Evolutionary conservation across 2,888 invertebrate genomes (phyloP), one percentile per base, ranked within the genome.

Genomic region (Leptura quadrifasciata): DNA sequence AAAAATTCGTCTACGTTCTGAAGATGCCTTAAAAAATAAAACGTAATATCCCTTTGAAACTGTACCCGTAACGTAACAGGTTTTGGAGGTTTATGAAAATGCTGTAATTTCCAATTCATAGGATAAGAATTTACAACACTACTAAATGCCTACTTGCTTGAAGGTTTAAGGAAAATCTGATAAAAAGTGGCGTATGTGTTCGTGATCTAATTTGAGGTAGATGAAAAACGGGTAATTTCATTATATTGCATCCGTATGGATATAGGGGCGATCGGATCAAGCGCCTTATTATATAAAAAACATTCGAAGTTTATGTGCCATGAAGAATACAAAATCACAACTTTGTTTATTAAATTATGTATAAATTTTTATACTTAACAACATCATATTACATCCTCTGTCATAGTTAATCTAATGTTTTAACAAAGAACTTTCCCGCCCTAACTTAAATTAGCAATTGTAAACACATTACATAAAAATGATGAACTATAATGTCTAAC

Each of bases 131-230:
- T 82, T 77, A 77, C 74, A 79, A 78, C 75, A 76, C 74, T 74
- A 65, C 74, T 70, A 75, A 80, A 79, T 79, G 74, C 35, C 60
- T 65, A 57, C 35, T 39, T 71, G 55, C 70, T 69, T 55, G 65
- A 78, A 63, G 64, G 75, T 31, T 71, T 75, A 74, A 70, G 18
- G 74, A 72, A 73, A 76, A 71, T 77, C 74, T 76, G 67, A 76
- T 77, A 77, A 77, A 77, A 77, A 72, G 60, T 61, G 70, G 64
- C 76, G 55, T 73, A 70, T 76, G 79, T 70, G 79, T 84, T 81
- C 84, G 84, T 84, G 84, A 84, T 83, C 82, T 82, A 82, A 84
- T 84, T 83, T 80, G 75, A 79, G 75, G 75, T 69, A 72, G 76
- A 60, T 70, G 76, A 82, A 83, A 79, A 77, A 78, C 74, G 57